These are phyloP conservation scores for Dromas ardeola DNA, from an alignment of 2,113 vertebrate genomes.

Conservation along the genomic window DNA sequence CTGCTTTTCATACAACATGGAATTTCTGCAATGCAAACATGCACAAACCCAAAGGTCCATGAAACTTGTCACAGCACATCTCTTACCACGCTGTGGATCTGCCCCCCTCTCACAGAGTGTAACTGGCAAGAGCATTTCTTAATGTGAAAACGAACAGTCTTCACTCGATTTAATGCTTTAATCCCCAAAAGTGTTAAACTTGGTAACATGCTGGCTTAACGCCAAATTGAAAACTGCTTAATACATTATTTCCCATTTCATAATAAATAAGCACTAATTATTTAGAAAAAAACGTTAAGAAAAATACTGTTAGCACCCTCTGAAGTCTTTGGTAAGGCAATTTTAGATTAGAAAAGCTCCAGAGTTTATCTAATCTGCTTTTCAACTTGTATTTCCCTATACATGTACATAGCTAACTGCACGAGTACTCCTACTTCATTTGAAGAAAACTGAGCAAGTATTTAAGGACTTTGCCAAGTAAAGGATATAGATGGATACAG, in stretches of 20 bases:
- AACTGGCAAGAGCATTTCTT: not conserved
- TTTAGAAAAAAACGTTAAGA: not conserved
- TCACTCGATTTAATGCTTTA: not conserved
- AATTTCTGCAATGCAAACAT: not conserved
- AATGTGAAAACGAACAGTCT: not conserved
- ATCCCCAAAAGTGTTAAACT: not conserved
- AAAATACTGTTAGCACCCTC: not conserved
- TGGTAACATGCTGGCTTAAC: accelerated
- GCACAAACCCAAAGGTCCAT: not conserved
- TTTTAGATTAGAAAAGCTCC: not conserved
- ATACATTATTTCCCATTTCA: not conserved
- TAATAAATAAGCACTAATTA: not conserved
- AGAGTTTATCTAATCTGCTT: not conserved
- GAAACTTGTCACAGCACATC: not conserved
- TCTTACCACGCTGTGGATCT: not conserved
- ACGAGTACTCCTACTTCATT: not conserved
- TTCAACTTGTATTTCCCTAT: not conserved
- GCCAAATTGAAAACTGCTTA: not conserved
- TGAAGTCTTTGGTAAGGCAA: not conserved
- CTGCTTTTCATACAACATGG: not conserved
- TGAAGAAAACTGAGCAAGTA: not conserved
- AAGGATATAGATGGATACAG: not conserved
- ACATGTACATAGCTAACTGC: not conserved
- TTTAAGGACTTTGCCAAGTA: not conserved
- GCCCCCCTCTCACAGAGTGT: too few species aligned